Evolutionary conservation across 2,113 vertebrate genomes (phyloP), one percentile per base, ranked within the genome.

Genomic region (Phylloscopus trochiloides): DNA sequence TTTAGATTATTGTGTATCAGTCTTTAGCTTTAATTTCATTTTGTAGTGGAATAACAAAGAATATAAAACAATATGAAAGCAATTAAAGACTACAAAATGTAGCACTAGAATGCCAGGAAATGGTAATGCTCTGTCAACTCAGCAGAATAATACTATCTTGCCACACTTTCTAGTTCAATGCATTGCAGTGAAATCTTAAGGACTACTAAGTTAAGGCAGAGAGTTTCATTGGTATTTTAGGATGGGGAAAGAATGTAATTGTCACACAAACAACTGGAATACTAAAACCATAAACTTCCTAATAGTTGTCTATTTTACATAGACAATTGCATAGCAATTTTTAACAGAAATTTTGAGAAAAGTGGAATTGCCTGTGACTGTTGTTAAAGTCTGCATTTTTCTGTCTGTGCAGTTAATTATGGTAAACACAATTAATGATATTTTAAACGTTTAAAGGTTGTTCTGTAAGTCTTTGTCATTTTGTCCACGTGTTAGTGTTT

Each of bases 21-120:
- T 34, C 40, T 85, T 84, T 57, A 84, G 29, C 31, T 93, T 93
- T 92, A 50, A 95, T 92, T 94, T 79, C 25, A 20, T 79, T 94
- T 92, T 88, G 58, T 42, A 54, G n/a, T 38, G 22, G n/a, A 90
- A 72, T 81, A 94, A 59, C 43, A 72, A 87, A 71, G 68, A 79
- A 85, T 17, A 48, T 48, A 48, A 93, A 66, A 36, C 58, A 88
- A 48, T 52, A 75, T 42, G 31, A 95, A 86, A 70, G 55, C 15
- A 91, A 75, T 93, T 76, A 85, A 79, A 70, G 36, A 34, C 42
- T 90, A 47, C 54, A 43, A 68, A 78, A 32, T 18, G 32, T 91
- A 75, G 48, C n/a, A 45, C 48, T 85, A 24, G 61, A 43, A 38
- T 81, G 65, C 78, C 45, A 67, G 77, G 47, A 71, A 85, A 42